Percentiles rank a stretch among this genome's conserved stretches.
Evolutionary conservation across 2,888 invertebrate genomes (phyloP).

Genomic region (Caenorhabditis doughertyi): DNA sequence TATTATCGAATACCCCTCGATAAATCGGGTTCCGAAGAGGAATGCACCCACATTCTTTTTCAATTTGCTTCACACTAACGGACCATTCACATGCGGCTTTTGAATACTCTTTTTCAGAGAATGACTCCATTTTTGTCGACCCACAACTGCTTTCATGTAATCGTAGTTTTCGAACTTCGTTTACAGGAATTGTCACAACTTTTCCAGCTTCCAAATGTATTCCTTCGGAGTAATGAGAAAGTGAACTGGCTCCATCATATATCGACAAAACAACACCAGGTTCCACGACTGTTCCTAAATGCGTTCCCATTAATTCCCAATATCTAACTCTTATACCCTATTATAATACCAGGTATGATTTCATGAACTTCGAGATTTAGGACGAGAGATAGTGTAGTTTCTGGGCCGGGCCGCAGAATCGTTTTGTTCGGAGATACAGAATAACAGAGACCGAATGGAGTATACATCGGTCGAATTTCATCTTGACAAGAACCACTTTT

Average conservation of each 20-base stretch:
- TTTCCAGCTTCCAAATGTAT: slow-evolving; percentile 80
- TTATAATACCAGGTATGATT: slow-evolving; percentile 70
- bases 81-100: slow-evolving; percentile 77
- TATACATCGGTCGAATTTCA: slow-evolving; percentile 75
- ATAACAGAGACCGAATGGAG: slow-evolving; percentile 77
- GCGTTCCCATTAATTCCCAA: neutral
- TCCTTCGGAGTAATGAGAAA: slow-evolving; percentile 76
- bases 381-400: slow-evolving; percentile 77
- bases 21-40: slow-evolving; percentile 66
- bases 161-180: slow-evolving; percentile 75
- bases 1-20: slow-evolving; percentile 44
- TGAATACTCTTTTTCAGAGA: slow-evolving; percentile 74
- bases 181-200: slow-evolving; percentile 78
- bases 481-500: slow-evolving; percentile 77
- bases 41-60: slow-evolving; percentile 66
- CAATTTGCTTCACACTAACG: slow-evolving; percentile 63
- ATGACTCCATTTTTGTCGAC: slow-evolving; percentile 66
- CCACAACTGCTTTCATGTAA: slow-evolving; percentile 76
- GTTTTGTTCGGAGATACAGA: slow-evolving; percentile 76
- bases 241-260: slow-evolving; percentile 69
- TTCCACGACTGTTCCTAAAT: slow-evolving; percentile 64
- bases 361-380: slow-evolving; percentile 78
- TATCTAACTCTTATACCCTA: neutral
- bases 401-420: slow-evolving; percentile 78
- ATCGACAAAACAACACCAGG: slow-evolving; percentile 77